A percentile compares a stretch with the other conserved stretches of the same genome.
phyloP scores from a whole-genome alignment of 2,797 vertebrate species.

The Channallabes apus region DNA sequence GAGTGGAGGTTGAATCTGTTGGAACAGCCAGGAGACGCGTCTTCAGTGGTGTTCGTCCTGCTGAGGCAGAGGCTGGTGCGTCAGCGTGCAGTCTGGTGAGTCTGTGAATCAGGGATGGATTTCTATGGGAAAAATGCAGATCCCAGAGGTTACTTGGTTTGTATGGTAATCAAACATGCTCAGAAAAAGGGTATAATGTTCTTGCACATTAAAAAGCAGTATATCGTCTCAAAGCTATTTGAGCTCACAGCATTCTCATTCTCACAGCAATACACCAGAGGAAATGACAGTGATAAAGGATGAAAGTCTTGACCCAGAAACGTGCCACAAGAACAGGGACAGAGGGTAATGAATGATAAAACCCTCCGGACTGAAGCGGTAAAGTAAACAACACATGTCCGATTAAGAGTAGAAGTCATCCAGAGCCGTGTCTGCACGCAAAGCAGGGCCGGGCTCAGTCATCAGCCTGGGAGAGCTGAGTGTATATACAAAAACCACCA shows the following conservation, averaged over 20 bases:
- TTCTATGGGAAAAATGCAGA: constrained; percentile 33
- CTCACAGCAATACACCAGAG: background rate
- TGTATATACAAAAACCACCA: constrained; percentile 67
- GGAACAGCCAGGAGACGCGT: constrained; percentile 22
- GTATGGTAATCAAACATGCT: constrained; percentile 48
- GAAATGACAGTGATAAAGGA: constrained; percentile 10
- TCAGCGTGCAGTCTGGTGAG: constrained; percentile 38
- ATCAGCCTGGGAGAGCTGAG: constrained; percentile 33
- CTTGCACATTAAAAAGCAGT: background rate
- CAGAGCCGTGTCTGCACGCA: constrained; percentile 37
- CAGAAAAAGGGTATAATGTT: constrained; percentile 13
- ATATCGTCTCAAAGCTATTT: background rate
- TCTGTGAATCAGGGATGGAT: constrained; percentile 8
- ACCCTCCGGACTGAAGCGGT: constrained; percentile 7
- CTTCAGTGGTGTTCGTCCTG: constrained; percentile 20
- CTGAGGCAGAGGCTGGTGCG: constrained; percentile 9
- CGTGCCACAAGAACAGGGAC: background rate
- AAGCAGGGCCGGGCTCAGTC: constrained; percentile 16
- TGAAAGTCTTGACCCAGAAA: constrained; percentile 12
- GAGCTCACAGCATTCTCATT: constrained; percentile 4
- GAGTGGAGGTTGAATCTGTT: constrained; percentile 18
- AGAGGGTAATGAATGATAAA: constrained; percentile 21
- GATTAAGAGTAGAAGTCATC: constrained; percentile 46
- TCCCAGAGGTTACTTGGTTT: constrained; percentile 51
- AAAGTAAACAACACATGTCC: constrained; percentile 46